phyloP scores from a whole-genome alignment of 2,888 invertebrate genomes.

The Acrobasis repandana region DNA sequence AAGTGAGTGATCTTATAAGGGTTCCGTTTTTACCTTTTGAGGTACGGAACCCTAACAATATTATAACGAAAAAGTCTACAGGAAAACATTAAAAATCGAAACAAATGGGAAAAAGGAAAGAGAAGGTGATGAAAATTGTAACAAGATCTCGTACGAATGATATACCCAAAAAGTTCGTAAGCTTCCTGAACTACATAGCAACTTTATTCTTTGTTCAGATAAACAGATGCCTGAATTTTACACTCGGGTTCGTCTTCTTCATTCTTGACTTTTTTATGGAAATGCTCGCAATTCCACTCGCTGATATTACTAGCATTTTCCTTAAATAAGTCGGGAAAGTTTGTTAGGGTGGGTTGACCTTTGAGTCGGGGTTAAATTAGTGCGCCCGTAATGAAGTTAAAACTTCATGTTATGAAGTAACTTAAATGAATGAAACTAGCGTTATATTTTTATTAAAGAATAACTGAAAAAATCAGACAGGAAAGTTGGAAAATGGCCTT shows the following conservation, averaged over 20 bases:
- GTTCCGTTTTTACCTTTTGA: too few relatives aligned
- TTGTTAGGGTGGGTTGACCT: constrained; percentile 14
- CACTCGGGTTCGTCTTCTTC: constrained; percentile 12
- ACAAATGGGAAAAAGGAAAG: too few relatives aligned
- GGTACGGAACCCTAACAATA: too few relatives aligned
- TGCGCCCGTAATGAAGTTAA: constrained; percentile 15
- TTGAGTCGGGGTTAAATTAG: constrained; percentile 8
- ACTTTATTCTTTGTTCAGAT: constrained; percentile 19
- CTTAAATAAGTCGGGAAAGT: constrained; percentile 20
- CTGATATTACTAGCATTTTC: constrained; percentile 18
- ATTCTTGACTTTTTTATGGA: constrained; percentile 13
- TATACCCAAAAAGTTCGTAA: too few relatives aligned
- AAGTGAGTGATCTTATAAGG: too few relatives aligned
- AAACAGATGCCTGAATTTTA: constrained; percentile 20
- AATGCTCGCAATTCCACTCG: constrained; percentile 14
- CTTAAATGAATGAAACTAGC: neutral
- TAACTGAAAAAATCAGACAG: too few relatives aligned
- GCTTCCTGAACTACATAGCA: neutral
- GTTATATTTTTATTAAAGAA: neutral
- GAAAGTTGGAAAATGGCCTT: too few relatives aligned
- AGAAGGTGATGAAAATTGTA: too few relatives aligned
- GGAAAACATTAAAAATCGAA: too few relatives aligned
- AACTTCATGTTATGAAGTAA: constrained; percentile 8
- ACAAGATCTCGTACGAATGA: too few relatives aligned
- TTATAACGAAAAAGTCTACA: too few relatives aligned